phyloP scores from a whole-genome alignment of 2,113 vertebrate species.

The Amphilophus citrinellus region DNA sequence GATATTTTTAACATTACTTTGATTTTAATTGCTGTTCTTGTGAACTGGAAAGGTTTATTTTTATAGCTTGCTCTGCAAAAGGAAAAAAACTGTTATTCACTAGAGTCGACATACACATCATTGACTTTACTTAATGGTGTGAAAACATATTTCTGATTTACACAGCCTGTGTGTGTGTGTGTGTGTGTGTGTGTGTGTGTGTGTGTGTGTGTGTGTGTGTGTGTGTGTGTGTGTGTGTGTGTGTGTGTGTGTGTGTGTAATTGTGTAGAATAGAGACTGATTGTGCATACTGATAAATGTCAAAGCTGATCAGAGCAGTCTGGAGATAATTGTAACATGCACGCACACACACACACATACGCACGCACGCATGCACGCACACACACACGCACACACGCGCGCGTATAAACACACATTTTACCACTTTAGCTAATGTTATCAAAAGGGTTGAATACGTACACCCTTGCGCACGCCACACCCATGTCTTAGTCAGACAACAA shows the following conservation, averaged over 20 bases:
- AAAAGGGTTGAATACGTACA: conserved; percentile 32
- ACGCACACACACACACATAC: conserved; percentile 69
- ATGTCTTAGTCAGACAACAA: conserved; percentile 68
- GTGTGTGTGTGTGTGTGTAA: background rate
- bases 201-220: background rate
- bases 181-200: conserved; percentile 3
- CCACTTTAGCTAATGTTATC: conserved; percentile 32
- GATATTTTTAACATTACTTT: conserved; percentile 22
- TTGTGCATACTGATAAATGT: conserved; percentile 89
- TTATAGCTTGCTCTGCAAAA: conserved; percentile 89
- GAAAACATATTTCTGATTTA: conserved; percentile 91
- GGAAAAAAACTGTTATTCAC: conserved; percentile 88
- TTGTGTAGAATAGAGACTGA: conserved; percentile 77
- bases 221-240: conserved; percentile 4
- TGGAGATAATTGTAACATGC: conserved; percentile 44
- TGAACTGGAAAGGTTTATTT: conserved; percentile 88
- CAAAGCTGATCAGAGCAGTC: conserved; percentile 81
- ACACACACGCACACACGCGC: conserved; percentile 73
- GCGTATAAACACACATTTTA: conserved; percentile 33
- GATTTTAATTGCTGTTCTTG: conserved; percentile 87
- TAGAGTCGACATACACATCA: conserved; percentile 51
- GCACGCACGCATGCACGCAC: conserved; percentile 28
- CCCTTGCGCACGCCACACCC: conserved; percentile 30
- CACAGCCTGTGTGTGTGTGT: conserved; percentile 63
- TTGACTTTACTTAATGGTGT: conserved; percentile 86